phyloP scores from a whole-genome alignment of 2,797 vertebrate species.

The Microtus californicus region DNA sequence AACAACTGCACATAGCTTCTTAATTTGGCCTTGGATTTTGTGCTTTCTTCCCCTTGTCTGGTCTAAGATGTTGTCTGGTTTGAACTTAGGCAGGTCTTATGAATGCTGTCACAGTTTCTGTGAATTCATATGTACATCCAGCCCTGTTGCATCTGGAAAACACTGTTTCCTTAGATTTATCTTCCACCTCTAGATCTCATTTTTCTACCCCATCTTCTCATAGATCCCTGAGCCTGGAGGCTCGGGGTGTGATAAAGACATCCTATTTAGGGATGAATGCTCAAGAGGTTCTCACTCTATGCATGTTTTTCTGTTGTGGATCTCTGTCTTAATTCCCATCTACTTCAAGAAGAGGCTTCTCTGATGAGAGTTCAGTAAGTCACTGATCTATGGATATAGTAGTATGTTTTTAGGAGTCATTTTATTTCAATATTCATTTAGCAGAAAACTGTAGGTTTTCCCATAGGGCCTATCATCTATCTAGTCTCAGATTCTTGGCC shows the following conservation, averaged over 20 bases:
- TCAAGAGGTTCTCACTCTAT: not conserved
- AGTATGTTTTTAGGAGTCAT: not conserved
- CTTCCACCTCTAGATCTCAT: not conserved
- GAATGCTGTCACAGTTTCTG: not conserved
- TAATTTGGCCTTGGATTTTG: not conserved
- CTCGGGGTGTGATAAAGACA: not conserved
- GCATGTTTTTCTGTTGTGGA: not conserved
- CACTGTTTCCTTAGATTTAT: not conserved
- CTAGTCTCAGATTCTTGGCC: not conserved
- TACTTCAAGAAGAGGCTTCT: not conserved
- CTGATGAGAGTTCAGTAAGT: not conserved
- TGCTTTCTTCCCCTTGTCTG: not conserved
- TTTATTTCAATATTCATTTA: not conserved
- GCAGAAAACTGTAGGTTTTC: not conserved
- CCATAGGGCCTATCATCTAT: not conserved
- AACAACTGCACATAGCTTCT: not conserved
- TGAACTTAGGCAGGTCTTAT: not conserved
- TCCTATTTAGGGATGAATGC: not conserved
- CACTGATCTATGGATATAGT: not conserved
- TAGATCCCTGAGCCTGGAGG: not conserved
- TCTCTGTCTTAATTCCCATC: not conserved
- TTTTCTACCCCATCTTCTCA: not conserved
- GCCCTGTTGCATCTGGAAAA: not conserved
- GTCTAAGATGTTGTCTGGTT: not conserved
- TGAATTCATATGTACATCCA: not conserved